Base-by-base conservation (phyloP, 2,888 invertebrate species). In the Portevinia maculata region DNA sequence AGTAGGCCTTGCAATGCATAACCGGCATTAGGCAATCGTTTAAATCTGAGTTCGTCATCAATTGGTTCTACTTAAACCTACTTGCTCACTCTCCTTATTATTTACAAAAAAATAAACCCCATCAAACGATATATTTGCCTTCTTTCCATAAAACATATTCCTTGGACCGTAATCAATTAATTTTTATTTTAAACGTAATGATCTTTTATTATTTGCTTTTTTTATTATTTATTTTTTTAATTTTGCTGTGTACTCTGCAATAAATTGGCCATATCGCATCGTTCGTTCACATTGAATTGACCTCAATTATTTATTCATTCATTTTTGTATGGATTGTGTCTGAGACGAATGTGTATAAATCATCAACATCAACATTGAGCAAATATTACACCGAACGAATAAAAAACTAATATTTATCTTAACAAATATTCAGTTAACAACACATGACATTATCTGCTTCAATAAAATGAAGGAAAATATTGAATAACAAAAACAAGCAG, bases 241-340 rank as follows among this genome's bases (percentile, higher is more conserved):
- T 19, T 17, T 19, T 44, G 19, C 19, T 11, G 11, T 5, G 3
- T 44, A 9, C 44, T 44, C 44, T 21, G 44, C 44, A 44, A 44
- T 44, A 44, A 15, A 44, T 11, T 44, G 21, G 19, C 44, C 11
- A 21, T 44, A 9, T 44, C 11, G n/a, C 37, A 50, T 50, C 17
- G 34, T 50, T 24, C 17, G 17, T 64, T 64, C 64, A 64, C 64
- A 64, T 64, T 64, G 28, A 64, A 52, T 50, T 30, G 64, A 64
- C 64, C 64, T 48, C 48, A 24, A 7, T 8, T 1, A 1, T 4
- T 37, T 37, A 37, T 7, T 15, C 13, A 13, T 24, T 5, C 13
- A 0, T 39, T 13, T 15, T 8, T 39, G 39, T 39, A 15, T 39
- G 13, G 5, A 13, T 13, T 13, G 1, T 39, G 13, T 6, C 7